Conservation (phyloP, 2,888 invertebrate species). For the Nemapogon koenigi region DNA sequence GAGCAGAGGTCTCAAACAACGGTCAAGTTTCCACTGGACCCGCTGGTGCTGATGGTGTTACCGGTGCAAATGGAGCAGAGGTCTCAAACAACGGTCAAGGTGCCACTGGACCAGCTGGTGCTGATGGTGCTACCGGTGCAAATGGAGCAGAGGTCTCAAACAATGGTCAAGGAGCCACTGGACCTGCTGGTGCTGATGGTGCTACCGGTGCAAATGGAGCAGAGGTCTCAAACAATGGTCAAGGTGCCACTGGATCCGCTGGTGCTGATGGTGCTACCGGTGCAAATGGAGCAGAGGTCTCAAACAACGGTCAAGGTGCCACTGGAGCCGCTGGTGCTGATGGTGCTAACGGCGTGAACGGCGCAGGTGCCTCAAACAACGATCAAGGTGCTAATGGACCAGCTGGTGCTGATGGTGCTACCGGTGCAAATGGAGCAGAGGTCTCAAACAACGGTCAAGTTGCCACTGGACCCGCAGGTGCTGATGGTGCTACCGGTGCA, state of each 20-base stretch:
- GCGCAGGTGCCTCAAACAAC: constrained; percentile 5
- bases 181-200: neutral
- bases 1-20: constrained; percentile 1
- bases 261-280: constrained; percentile 4
- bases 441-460: constrained; percentile 5
- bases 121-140: constrained; percentile 5
- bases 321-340: constrained; percentile 3
- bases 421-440: constrained; percentile 5
- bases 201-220: constrained; percentile 7
- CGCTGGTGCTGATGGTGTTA: neutral
- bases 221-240: constrained; percentile 3
- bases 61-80: constrained; percentile 5
- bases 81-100: constrained; percentile 5
- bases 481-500: constrained; percentile 5
- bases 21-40: constrained; percentile 4
- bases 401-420: neutral
- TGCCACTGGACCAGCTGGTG: constrained; percentile 3
- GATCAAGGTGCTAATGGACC: constrained; percentile 5
- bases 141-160: constrained; percentile 1
- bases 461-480: constrained; percentile 3
- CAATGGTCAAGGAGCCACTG: constrained; percentile 7
- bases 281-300: constrained; percentile 3
- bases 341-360: constrained; percentile 7
- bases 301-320: constrained; percentile 4
- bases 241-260: constrained; percentile 4